phyloP scores from a whole-genome alignment of 2,797 vertebrate species.

The Mus minutoides region DNA sequence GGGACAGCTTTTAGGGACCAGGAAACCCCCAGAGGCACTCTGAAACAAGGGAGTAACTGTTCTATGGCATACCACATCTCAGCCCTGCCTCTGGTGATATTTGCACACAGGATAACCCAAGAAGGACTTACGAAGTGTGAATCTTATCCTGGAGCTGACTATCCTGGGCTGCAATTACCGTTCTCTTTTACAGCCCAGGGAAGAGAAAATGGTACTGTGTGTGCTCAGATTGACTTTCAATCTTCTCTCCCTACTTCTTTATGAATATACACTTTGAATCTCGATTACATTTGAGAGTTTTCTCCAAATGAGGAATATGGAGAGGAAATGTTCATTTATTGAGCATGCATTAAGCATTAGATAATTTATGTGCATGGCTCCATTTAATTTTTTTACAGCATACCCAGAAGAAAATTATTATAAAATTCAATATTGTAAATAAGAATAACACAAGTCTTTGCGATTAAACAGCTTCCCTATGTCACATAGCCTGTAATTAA shows the following conservation, averaged over 20 bases:
- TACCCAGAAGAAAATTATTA: constrained; percentile 29
- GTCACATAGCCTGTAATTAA: neutral
- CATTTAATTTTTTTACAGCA: constrained; percentile 24
- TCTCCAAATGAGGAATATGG: neutral
- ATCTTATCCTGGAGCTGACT: neutral
- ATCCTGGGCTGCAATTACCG: neutral
- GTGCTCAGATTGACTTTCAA: neutral
- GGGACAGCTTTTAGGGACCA: constrained; percentile 24
- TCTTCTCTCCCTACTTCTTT: neutral
- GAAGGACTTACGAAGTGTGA: neutral
- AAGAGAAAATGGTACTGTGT: neutral
- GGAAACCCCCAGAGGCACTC: neutral
- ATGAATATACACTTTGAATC: neutral
- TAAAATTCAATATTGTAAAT: constrained; percentile 5
- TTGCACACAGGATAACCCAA: neutral
- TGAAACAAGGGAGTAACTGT: neutral
- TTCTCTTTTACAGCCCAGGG: neutral
- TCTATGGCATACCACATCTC: neutral
- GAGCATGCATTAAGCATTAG: neutral
- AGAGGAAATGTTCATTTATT: neutral
- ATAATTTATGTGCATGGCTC: neutral
- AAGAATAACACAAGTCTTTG: constrained; percentile 10
- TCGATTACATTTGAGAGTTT: neutral
- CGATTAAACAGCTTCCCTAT: neutral
- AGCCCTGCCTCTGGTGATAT: neutral